A percentile compares a stretch with the other conserved stretches of the same genome.
Conservation (phyloP, 2,113 vertebrate species). For the Poicephalus gulielmi region DNA sequence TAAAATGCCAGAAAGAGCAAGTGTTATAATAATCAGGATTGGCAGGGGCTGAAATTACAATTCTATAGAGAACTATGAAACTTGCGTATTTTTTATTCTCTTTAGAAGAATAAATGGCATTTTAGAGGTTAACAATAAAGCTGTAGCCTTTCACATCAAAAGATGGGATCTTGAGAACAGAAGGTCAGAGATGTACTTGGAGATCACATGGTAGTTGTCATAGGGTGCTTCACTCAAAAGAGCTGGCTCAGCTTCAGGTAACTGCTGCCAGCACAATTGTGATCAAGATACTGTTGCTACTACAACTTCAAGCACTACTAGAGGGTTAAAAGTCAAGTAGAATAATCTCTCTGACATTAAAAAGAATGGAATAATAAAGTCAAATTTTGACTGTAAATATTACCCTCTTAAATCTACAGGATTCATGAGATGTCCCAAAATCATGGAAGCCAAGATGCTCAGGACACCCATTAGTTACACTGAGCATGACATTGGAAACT, state of each 20-base stretch:
- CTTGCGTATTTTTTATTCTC: neutral
- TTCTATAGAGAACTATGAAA: neutral
- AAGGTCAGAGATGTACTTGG: neutral
- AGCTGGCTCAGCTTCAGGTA: neutral
- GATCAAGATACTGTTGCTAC: neutral
- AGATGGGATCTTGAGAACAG: neutral
- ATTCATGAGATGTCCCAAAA: neutral
- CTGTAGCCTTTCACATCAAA: neutral
- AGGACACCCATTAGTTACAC: neutral
- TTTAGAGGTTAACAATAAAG: neutral
- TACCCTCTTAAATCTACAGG: neutral
- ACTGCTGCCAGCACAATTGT: neutral
- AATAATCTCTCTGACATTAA: neutral
- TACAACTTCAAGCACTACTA: neutral
- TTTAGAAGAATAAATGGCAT: neutral
- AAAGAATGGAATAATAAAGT: neutral
- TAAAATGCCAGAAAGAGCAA: neutral
- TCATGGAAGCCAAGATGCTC: neutral
- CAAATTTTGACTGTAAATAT: neutral
- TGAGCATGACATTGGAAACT: neutral
- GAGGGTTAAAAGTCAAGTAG: neutral
- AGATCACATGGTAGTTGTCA: neutral
- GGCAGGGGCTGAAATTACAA: neutral
- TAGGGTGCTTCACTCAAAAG: neutral
- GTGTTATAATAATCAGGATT: neutral